These are phyloP conservation scores for Eriosoma lanigerum DNA, from an alignment of 1,140 invertebrate species.

Conservation along the genomic window DNA sequence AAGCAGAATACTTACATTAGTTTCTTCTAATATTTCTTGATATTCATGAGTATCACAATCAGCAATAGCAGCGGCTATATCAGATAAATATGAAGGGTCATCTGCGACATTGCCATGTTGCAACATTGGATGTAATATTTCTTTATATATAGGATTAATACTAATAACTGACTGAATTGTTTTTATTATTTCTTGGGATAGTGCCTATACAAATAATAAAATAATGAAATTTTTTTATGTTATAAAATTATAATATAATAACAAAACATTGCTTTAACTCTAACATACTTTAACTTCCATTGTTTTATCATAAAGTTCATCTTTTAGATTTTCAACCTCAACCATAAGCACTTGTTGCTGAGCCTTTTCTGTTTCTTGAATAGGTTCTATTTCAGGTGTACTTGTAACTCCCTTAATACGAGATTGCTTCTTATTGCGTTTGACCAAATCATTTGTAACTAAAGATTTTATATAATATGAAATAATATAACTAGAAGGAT, in stretches of 20 bases:
- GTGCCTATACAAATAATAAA: constrained; percentile 64
- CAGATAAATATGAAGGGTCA: constrained; percentile 97
- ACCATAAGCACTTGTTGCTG: constrained; percentile 78
- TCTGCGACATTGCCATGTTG: constrained; percentile 96
- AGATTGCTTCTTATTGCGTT: constrained; percentile 18
- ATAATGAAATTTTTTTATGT: not conserved
- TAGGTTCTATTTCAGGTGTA: not conserved
- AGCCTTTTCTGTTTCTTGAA: constrained; percentile 21
- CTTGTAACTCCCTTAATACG: constrained; percentile 2
- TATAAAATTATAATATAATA: not conserved
- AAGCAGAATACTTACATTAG: constrained; percentile 70
- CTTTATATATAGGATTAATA: constrained; percentile 91
- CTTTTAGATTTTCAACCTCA: constrained; percentile 90
- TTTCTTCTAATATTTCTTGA: constrained; percentile 93
- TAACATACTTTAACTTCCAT: constrained; percentile 87
- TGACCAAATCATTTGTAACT: constrained; percentile 16
- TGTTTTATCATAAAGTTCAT: constrained; percentile 86
- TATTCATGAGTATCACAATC: constrained; percentile 88
- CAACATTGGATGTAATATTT: constrained; percentile 89
- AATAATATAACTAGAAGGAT: not conserved
- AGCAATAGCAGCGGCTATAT: constrained; percentile 93
- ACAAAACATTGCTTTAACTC: not conserved
- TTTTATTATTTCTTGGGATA: constrained; percentile 96
- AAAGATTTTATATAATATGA: not conserved
- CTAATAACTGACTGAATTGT: constrained; percentile 96